Conservation (phyloP, 2,113 vertebrate genomes). For the Cyphomyrus discorhynchus region DNA sequence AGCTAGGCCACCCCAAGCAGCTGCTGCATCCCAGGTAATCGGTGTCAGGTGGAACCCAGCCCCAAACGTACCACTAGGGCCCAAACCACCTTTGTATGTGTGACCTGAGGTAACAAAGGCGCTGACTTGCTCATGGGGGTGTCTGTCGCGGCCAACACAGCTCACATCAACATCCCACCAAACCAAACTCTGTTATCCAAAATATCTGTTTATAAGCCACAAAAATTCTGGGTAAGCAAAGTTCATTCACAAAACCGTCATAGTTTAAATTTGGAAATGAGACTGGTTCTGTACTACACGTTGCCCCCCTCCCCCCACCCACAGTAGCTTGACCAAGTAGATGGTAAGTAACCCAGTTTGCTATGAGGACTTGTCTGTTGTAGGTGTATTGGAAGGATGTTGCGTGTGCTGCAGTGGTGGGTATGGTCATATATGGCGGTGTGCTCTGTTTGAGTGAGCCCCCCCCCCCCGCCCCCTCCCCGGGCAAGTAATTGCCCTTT, state of each 20-base stretch:
- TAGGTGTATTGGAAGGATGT: neutral
- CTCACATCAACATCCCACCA: neutral
- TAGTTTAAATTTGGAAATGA: neutral
- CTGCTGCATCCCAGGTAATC: neutral
- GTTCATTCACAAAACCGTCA: conserved; percentile 14
- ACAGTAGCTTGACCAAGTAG: neutral
- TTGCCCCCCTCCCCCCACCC: neutral
- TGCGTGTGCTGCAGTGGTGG: neutral
- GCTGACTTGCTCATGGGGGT: neutral
- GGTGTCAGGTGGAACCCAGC: neutral
- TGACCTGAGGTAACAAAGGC: neutral
- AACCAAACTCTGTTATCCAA: neutral
- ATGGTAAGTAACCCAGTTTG: neutral
- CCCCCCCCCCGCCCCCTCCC: neutral
- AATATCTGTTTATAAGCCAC: neutral
- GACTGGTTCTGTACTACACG: neutral
- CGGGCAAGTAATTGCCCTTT: neutral
- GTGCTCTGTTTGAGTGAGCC: neutral
- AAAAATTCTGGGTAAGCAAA: neutral
- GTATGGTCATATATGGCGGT: neutral
- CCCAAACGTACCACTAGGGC: neutral
- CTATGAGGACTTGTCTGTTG: neutral
- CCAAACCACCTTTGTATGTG: neutral
- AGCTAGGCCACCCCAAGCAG: neutral
- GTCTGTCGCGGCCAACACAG: neutral